Evolutionary conservation across 37 sponge, comb jelly and placozoan species (phyloP), one percentile per base, ranked within the genome.

Genomic region (Ephydatia muelleri): DNA sequence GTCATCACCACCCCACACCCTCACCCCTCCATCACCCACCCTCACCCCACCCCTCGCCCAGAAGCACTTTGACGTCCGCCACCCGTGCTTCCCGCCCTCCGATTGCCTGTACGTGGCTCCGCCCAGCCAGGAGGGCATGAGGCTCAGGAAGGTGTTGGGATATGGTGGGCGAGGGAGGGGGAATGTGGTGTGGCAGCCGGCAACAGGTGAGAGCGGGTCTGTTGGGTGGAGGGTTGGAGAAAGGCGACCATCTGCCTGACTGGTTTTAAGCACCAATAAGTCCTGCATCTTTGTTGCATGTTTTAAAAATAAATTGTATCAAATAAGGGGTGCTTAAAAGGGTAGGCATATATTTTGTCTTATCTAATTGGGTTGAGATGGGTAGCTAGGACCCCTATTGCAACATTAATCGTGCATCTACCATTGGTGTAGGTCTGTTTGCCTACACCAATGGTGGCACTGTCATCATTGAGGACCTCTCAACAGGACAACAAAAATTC

Each of bases 131-230:
- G 85, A 77, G 34, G 93, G 86, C n/a, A 30, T 95, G 36, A 30
- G 33, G 31, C 86, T 94, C 2, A 67, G 66, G 65, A 70, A 33
- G 23, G 85, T 92, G 65, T n/a, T 89, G 8, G 95, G 95, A 25
- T 23, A 75, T 30, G 89, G 57, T 74, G 88, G 91, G 0, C 12
- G 65, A 8, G 84, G 84, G 22, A 76, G 91, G 28, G 65, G 80
- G 57, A 93, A 93, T n/a, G 80, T 95, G 37, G 74, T 86, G 6
- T 95, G 95, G 95, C 88, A 90, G 57, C 91, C 90, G 0, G 37
- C 47, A 16, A 73, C 88, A 48, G 95, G 95, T 94, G 3, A 36
- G 80, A 36, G 49, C 31, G 9, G 57, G 57, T 57, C 1, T 57
- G 57, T 14, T 4, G 3, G 43, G 43, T 57, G 57, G 57, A 14